Base-by-base conservation (phyloP, 2,797 vertebrate genomes). In the Cercopithecus diana region DNA sequence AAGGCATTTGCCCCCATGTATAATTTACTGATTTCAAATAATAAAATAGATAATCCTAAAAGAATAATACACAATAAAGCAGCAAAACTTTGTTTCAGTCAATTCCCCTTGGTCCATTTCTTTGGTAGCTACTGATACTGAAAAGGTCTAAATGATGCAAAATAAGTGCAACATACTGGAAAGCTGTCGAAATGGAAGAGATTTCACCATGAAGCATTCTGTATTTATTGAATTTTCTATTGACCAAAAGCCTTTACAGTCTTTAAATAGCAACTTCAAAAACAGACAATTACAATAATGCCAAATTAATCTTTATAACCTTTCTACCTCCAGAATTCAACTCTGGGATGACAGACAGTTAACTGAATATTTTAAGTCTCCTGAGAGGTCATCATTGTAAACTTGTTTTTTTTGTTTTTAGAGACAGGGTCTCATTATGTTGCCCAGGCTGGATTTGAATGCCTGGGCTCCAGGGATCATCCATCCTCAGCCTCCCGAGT, bases 191-290 rank as follows among this genome's bases (percentile, higher is more conserved):
- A 75, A 83, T 2, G 17, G 77, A 93, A 97, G 75, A 87, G 83
- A 83, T 90, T 97, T 95, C 73, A 73, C 26, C 50, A 93, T 2
- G 10, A 92, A 95, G 39, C 22, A 48, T 43, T 57, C 43, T 30
- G 33, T 58, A 52, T 45, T 30, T 81, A 98, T 58, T 93, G 96
- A 98, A 93, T 96, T 98, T 88, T 70, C 93, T 95, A 95, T 22
- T 95, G 92, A 98, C 73, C 43, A 83, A 84, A 67, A 43, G 79
- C 14, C 52, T 96, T 81, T 81, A 22, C n/a, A 91, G 90, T 90
- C 45, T 95, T 98, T 57, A 98, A 95, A 84, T 57, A 97, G 95
- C 82, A 90, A 95, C 52, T 70, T 97, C 97, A 70, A 97, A 97
- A 98, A 95, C 41, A 93, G 77, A 95, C 73, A 33, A 95, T 96